Evolutionary conservation across 2,113 vertebrate genomes (phyloP), one percentile per base, ranked within the genome.

Genomic region (Cavia aperea): DNA sequence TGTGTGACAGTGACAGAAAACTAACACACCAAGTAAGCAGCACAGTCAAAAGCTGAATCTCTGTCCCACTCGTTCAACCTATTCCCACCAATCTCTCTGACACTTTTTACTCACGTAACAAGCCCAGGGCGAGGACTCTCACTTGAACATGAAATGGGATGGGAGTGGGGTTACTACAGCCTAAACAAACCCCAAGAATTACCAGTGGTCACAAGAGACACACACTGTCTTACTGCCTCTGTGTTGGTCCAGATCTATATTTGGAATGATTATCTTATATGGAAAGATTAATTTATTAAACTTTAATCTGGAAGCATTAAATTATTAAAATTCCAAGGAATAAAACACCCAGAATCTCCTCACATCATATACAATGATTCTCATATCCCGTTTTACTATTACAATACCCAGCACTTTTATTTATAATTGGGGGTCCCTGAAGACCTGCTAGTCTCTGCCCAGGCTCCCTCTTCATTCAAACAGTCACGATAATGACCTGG

Each of bases 401-500:
- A 39, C 43, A 83, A 93, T 31, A 82, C 19, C 89, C 93, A 94
- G 54, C 29, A 75, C 29, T 58, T 78, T 54, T 73, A 63, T 9
- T 33, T 13, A 70, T 7, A 66, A 94, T 91, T 63, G 75, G 1
- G 1, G 15, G 13, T 81, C 89, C 58, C 77, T 51, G 79, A 96
- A 46, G 33, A 19, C 84, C 39, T 58, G 79, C 81, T 92, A 63
- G 95, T 49, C 65, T 58, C 72, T 63, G 24, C 82, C 85, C 26
- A 3, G 91, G 21, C 21, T 94, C 58, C 89, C 56, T 82, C 51
- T 93, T 92, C 92, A 92, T 95, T 81, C n/a, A 56, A 56, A 95
- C 46, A 92, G 54, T 51, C 56, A 46, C 82, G 87, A 93, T 16
- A 89, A 89, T 16, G 51, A 89, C 4, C 7, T n/a, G 73, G 86